phyloP scores from a whole-genome alignment of 2,113 vertebrate species.

The Meleagris gallopavo region DNA sequence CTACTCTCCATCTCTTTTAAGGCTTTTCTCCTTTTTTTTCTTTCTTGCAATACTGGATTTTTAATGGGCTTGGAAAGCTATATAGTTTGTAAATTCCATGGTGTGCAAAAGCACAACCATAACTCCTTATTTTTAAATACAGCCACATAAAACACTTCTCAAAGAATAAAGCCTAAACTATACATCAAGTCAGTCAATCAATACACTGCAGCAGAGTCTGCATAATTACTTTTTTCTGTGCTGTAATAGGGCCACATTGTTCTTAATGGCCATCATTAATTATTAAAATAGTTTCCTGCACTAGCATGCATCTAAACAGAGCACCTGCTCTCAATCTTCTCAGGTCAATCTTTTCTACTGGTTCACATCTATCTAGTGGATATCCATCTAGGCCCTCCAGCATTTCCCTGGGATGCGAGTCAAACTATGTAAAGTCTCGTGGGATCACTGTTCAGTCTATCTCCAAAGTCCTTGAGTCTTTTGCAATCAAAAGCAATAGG shows the following conservation, averaged over 20 bases:
- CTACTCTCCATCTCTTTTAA: neutral
- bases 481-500: constrained; percentile 23
- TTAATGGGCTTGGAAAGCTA: neutral
- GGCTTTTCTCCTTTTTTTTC: neutral
- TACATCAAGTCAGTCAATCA: constrained; percentile 12
- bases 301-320: constrained; percentile 32
- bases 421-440: neutral
- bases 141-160: neutral
- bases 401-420: neutral
- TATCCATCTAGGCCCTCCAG: neutral
- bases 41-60: neutral
- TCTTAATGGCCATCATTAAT: constrained; percentile 34
- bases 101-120: neutral
- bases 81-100: neutral
- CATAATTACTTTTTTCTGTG: constrained; percentile 19
- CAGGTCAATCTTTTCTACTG: constrained; percentile 16
- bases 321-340: constrained; percentile 1
- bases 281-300: constrained; percentile 57
- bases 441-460: neutral
- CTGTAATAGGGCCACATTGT: neutral
- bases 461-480: constrained; percentile 34
- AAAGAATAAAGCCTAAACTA: neutral
- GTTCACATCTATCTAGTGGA: neutral
- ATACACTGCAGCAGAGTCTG: neutral
- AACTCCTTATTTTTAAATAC: neutral